Evolutionary conservation across 2,888 invertebrate genomes (phyloP).

Genomic region (Amaurobius ferox): DNA sequence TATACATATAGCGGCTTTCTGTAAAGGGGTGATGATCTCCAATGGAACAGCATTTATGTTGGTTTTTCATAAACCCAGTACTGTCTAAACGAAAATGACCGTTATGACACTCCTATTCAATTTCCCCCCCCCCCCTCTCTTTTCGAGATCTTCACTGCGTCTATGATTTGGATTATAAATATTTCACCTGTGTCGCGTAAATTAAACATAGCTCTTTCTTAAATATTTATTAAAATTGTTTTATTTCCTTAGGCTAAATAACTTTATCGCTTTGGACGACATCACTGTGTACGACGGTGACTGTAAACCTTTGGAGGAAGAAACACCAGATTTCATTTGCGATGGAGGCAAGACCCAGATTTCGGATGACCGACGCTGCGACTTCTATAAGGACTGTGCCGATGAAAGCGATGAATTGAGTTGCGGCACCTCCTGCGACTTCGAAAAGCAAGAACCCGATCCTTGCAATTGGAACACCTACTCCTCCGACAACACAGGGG

Average conservation of each 20-base stretch:
- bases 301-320: constrained; percentile 45
- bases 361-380: constrained; percentile 63
- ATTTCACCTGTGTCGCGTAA: too few species aligned
- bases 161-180: too few species aligned
- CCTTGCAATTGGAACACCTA: constrained; percentile 64
- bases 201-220: too few species aligned
- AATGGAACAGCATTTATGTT: too few species aligned
- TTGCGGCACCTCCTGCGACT: constrained; percentile 69
- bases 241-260: constrained; percentile 30
- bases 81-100: too few species aligned
- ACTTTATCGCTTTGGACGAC: constrained; percentile 72
- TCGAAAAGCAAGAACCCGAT: constrained; percentile 51
- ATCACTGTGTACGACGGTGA: constrained; percentile 42
- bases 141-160: too few species aligned
- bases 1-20: too few species aligned
- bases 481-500: not conserved
- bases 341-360: constrained; percentile 48
- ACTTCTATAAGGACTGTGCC: constrained; percentile 68
- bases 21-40: too few species aligned
- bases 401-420: constrained; percentile 63
- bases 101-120: too few species aligned
- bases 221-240: not conserved
- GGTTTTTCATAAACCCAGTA: too few species aligned
- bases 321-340: constrained; percentile 52
- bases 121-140: too few species aligned